phyloP scores from a whole-genome alignment of 2,797 vertebrate genomes.

The Gymnothorax javanicus region DNA sequence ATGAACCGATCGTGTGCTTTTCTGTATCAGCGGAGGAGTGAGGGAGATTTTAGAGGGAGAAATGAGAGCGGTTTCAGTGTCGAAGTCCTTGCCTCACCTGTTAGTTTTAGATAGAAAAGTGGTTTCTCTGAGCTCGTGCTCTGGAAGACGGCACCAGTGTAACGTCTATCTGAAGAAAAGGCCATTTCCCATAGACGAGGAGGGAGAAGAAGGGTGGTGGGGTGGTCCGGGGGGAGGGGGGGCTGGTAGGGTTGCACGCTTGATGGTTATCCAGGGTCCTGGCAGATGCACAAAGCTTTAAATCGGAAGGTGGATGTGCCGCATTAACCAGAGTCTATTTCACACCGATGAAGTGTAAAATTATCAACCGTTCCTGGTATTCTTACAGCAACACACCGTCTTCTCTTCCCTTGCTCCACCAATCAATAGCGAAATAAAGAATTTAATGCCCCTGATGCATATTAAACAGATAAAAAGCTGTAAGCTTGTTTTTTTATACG shows the following conservation, averaged over 20 bases:
- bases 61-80: background rate
- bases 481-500: constrained; percentile 16
- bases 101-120: constrained; percentile 20
- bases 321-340: constrained; percentile 33
- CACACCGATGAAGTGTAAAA: constrained; percentile 37
- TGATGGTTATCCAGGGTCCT: constrained; percentile 16
- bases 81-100: background rate
- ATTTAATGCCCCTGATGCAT: constrained; percentile 13
- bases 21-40: background rate
- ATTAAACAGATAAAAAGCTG: constrained; percentile 16
- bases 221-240: background rate
- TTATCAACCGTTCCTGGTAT: constrained; percentile 16
- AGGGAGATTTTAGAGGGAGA: background rate
- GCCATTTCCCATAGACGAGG: background rate
- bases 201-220: background rate
- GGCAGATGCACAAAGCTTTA: constrained; percentile 22
- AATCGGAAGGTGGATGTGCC: constrained; percentile 4
- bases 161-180: constrained; percentile 22
- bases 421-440: background rate
- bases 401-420: constrained; percentile 10
- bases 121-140: background rate
- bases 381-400: background rate
- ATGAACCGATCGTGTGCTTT: background rate
- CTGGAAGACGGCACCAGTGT: background rate
- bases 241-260: background rate